Evolutionary conservation across 1,140 invertebrate species (phyloP).

Genomic region (Ridgeia piscesae): DNA sequence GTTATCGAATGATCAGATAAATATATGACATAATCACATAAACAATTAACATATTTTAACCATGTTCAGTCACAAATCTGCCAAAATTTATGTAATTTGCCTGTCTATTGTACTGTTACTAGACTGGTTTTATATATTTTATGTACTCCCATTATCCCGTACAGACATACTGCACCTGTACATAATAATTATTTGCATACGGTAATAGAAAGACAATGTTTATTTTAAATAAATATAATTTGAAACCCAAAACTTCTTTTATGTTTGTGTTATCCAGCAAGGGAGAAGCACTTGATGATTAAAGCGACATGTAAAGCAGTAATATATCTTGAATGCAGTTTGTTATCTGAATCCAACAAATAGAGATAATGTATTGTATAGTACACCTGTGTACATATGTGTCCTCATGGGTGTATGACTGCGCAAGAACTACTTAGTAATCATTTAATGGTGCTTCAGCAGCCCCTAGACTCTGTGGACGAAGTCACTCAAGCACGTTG

Average conservation of each 20-base stretch:
- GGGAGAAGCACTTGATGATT: not conserved
- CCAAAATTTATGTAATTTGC: no score
- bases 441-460: not conserved
- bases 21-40: no score
- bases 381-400: not conserved
- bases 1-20: no score
- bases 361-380: not conserved
- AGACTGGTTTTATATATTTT: no score
- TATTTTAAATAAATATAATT: no score
- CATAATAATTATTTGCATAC: not conserved
- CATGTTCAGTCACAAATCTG: no score
- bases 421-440: not conserved
- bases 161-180: not conserved
- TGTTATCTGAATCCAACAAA: not conserved
- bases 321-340: not conserved
- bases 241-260: not conserved
- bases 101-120: no score
- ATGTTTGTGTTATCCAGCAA: not conserved
- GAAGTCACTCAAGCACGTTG: not conserved
- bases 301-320: not conserved
- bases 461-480: not conserved
- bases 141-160: no score
- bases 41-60: no score
- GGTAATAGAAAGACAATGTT: no score
- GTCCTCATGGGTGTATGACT: not conserved